A percentile compares a stretch with the other conserved stretches of the same genome.
Conservation (phyloP, 1,140 invertebrate genomes). For the Whitmania pigra region DNA sequence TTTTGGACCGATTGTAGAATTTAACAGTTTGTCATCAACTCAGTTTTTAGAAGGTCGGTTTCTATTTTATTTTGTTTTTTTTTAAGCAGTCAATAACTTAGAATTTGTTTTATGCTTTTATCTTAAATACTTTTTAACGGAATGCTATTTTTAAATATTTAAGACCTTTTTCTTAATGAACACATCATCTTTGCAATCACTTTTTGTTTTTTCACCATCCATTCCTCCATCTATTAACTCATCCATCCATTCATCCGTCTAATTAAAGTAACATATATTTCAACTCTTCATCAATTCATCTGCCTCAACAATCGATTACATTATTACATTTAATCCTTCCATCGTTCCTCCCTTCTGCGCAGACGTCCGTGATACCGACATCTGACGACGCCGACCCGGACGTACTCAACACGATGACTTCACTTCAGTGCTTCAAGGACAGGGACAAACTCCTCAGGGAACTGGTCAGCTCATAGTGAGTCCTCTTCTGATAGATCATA, state of each 20-base stretch:
- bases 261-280: not conserved
- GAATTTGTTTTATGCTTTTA: too few species aligned
- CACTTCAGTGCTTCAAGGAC: slow-evolving; percentile 97
- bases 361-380: slow-evolving; percentile 87
- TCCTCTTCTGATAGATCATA: slow-evolving; percentile 21
- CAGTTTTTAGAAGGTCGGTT: too few species aligned
- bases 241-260: not conserved
- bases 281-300: not conserved
- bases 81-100: too few species aligned
- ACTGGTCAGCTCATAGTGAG: slow-evolving; percentile 78
- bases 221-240: not conserved
- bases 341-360: slow-evolving; percentile 6
- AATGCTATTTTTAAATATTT: too few species aligned
- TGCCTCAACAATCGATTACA: not conserved
- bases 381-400: slow-evolving; percentile 92
- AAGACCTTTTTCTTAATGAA: too few species aligned
- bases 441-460: slow-evolving; percentile 87
- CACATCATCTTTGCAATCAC: not conserved
- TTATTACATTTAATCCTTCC: not conserved
- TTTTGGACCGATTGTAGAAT: too few species aligned
- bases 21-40: too few species aligned
- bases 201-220: not conserved
- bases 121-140: too few species aligned
- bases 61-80: too few species aligned
- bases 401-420: slow-evolving; percentile 91